Percentiles rank a stretch among this genome's conserved stretches.
These are phyloP conservation scores for Drosophila insularis DNA, from an alignment of 1,140 invertebrate genomes.

Conservation along the genomic window DNA sequence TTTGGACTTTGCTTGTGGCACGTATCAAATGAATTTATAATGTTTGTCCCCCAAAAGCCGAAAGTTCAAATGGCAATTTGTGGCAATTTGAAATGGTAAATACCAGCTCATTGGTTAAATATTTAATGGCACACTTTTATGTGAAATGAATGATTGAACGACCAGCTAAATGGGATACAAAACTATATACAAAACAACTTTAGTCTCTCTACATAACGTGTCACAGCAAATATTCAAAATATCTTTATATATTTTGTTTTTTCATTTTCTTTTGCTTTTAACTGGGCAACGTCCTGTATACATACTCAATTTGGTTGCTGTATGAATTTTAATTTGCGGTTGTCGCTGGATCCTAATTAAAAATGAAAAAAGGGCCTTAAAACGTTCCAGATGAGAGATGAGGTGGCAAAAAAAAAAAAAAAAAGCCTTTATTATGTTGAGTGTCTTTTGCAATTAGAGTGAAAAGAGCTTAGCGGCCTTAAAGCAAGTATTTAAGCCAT, in stretches of 20 bases:
- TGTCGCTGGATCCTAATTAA: slow-evolving; percentile 4
- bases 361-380: slow-evolving; percentile 27
- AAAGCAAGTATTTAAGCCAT: slow-evolving; percentile 55
- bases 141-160: slow-evolving; percentile 1
- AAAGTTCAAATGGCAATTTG: slow-evolving; percentile 51
- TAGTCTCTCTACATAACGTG: not conserved
- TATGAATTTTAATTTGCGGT: slow-evolving; percentile 7
- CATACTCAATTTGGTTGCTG: not conserved
- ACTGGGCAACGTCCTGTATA: not conserved
- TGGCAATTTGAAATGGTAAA: slow-evolving; percentile 52
- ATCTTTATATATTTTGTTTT: not conserved
- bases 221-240: not conserved
- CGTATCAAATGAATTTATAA: slow-evolving; percentile 61
- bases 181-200: not conserved
- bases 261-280: not conserved
- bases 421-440: slow-evolving; percentile 36
- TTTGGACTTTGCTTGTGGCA: slow-evolving; percentile 56
- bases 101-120: slow-evolving; percentile 40
- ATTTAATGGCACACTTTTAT: slow-evolving; percentile 38
- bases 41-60: slow-evolving; percentile 28
- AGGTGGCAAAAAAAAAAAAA: slow-evolving; percentile 11
- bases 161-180: slow-evolving; percentile 3
- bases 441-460: slow-evolving; percentile 61
- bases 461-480: slow-evolving; percentile 46
- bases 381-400: not conserved